phyloP scores from a whole-genome alignment of 2,888 invertebrate species.

The Dione vanillae region DNA sequence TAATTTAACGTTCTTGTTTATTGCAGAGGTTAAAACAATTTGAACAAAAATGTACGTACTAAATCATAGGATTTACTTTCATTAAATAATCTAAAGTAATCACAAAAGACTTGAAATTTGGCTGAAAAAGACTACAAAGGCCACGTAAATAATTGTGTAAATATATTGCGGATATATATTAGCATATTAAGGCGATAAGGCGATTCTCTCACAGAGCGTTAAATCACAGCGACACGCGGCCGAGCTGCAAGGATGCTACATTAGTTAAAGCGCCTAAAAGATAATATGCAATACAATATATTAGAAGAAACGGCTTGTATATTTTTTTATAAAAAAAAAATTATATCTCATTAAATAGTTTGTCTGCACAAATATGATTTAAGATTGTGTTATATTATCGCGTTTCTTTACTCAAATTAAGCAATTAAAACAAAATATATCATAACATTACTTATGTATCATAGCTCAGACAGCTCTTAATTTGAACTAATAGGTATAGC shows the following conservation, averaged over 20 bases:
- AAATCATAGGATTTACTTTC: background rate
- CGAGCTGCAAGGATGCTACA: constrained; percentile 26
- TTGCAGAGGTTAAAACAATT: background rate
- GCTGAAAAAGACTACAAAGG: constrained; percentile 16
- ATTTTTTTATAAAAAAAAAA: too few species aligned
- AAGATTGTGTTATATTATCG: background rate
- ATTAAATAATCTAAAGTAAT: background rate
- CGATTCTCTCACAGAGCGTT: constrained; percentile 30
- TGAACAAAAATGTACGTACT: background rate
- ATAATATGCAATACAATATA: constrained; percentile 21
- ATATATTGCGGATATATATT: constrained; percentile 30
- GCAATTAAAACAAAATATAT: constrained; percentile 20
- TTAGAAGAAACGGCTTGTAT: constrained; percentile 5
- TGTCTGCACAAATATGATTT: background rate
- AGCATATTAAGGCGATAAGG: constrained; percentile 29
- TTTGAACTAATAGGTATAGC: constrained; percentile 82
- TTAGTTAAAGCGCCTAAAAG: constrained; percentile 26
- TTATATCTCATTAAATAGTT: too few species aligned
- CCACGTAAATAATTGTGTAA: constrained; percentile 27
- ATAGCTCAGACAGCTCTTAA: constrained; percentile 68
- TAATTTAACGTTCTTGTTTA: too few species aligned
- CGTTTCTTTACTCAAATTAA: constrained; percentile 7
- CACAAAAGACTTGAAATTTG: background rate
- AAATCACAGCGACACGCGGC: constrained; percentile 29
- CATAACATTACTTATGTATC: constrained; percentile 38